Evolutionary conservation across 2,797 vertebrate species (phyloP).

Genomic region (Galago senegalensis): DNA sequence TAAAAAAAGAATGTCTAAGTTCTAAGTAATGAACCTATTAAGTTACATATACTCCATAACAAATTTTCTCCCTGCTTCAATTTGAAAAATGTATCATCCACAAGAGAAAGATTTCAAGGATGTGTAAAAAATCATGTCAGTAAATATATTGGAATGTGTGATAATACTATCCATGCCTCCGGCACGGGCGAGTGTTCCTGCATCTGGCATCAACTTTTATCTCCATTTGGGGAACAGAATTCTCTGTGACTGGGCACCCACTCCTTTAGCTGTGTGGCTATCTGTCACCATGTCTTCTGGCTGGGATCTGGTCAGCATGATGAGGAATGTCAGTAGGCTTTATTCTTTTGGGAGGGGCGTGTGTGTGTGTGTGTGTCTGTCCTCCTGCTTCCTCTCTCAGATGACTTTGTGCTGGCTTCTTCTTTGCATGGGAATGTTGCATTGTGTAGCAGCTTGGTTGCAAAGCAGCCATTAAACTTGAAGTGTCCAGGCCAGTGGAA

Average conservation of each 20-base stretch:
- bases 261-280: not conserved
- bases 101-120: not conserved
- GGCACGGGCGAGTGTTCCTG: not conserved
- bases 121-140: not conserved
- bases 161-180: not conserved
- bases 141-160: not conserved
- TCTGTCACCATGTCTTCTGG: rapidly evolving
- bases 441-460: not conserved
- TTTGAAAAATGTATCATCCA: not conserved
- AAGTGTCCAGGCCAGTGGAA: not conserved
- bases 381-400: not conserved
- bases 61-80: not conserved
- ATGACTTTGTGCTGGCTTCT: not conserved
- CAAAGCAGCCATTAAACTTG: not conserved
- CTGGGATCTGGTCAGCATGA: not conserved
- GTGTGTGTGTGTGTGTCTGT: too few species aligned
- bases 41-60: not conserved
- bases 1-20: not conserved
- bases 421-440: not conserved
- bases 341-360: not conserved
- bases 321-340: not conserved
- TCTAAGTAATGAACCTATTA: not conserved
- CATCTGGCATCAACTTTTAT: not conserved
- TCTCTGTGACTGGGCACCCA: not conserved
- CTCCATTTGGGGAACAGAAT: not conserved